These are phyloP conservation scores for Scaptomyza caliginosa DNA, from an alignment of 2,888 invertebrate genomes.

Conservation along the genomic window DNA sequence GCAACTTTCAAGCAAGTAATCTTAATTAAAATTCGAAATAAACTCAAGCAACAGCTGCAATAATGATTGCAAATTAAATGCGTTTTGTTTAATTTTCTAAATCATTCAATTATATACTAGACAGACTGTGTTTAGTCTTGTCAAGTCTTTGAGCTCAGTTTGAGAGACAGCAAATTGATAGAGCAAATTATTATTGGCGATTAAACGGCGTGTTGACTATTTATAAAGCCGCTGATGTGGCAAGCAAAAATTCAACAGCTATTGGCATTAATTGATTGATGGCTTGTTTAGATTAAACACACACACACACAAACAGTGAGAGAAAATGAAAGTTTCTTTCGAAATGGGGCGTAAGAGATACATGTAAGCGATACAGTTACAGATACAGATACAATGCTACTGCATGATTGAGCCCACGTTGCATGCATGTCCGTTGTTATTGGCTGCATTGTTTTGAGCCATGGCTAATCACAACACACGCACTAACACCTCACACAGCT, in stretches of 20 bases:
- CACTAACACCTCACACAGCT: conserved; percentile 49
- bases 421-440: conserved; percentile 38
- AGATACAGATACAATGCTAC: conserved; percentile 38
- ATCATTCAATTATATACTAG: conserved; percentile 52
- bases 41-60: conserved; percentile 22
- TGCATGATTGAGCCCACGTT: conserved; percentile 39
- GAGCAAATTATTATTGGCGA: conserved; percentile 73
- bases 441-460: conserved; percentile 42
- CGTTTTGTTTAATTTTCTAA: conserved; percentile 41
- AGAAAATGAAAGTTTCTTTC: conserved; percentile 67
- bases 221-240: conserved; percentile 35
- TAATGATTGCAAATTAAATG: conserved; percentile 69
- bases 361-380: conserved; percentile 11
- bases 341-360: conserved; percentile 44
- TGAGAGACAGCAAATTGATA: conserved; percentile 59
- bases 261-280: conserved; percentile 77
- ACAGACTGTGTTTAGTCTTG: conserved; percentile 12
- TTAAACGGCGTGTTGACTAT: conserved; percentile 53
- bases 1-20: conserved; percentile 49
- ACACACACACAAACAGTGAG: conserved; percentile 30
- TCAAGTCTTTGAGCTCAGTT: conserved; percentile 25
- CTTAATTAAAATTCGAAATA: conserved; percentile 13
- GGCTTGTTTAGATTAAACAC: conserved; percentile 67
- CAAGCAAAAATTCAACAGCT: conserved; percentile 37
- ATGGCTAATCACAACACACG: conserved; percentile 62